phyloP scores from a whole-genome alignment of 2,888 invertebrate species.

The Drosophila multiciliata region DNA sequence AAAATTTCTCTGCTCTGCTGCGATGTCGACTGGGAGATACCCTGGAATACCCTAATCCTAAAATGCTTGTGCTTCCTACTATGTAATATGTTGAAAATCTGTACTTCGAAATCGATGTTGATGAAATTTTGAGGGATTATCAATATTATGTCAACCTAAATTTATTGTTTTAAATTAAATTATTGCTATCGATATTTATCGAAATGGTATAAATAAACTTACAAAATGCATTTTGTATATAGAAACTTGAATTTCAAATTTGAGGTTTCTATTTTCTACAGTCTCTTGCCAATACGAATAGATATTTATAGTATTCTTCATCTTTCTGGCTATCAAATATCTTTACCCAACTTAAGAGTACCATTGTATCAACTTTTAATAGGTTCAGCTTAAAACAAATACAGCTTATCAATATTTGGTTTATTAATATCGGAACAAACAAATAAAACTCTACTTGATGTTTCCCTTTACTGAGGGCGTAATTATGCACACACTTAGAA shows the following conservation, averaged over 20 bases:
- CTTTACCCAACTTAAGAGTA: not conserved
- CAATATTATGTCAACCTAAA: not conserved
- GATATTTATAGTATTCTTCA: not conserved
- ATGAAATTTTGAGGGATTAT: not conserved
- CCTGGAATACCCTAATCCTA: not conserved
- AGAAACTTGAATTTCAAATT: not conserved
- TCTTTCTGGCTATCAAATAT: no score
- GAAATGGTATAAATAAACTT: not conserved
- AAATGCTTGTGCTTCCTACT: not conserved
- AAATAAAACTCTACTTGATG: not conserved
- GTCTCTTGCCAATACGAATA: not conserved
- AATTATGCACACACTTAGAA: not conserved
- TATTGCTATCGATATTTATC: not conserved
- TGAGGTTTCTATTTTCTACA: not conserved
- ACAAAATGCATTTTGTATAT: not conserved
- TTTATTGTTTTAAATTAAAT: no score
- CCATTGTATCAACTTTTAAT: not conserved
- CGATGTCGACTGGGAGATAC: not conserved
- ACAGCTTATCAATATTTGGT: slow-evolving; percentile 66
- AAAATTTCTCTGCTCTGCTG: slow-evolving; percentile 4
- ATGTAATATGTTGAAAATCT: not conserved
- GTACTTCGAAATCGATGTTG: not conserved
- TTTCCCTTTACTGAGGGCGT: not conserved
- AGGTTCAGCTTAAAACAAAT: not conserved
- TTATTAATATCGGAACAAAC: slow-evolving; percentile 56